Evolutionary conservation across 1,140 invertebrate genomes (phyloP).

Genomic region (Pinna nobilis): DNA sequence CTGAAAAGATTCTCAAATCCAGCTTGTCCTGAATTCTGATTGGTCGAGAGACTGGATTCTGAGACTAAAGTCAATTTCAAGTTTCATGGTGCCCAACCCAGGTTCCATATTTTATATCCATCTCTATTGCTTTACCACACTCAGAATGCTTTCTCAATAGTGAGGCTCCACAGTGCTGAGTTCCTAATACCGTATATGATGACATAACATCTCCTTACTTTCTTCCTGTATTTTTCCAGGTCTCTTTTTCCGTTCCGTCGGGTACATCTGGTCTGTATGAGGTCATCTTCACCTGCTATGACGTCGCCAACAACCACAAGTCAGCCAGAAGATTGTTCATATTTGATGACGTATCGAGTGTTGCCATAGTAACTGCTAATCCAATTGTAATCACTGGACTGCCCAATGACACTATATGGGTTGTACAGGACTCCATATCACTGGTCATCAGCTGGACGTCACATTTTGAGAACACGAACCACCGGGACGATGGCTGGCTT

Average conservation of each 20-base stretch:
- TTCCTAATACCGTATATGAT: background rate
- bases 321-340: conserved; percentile 1
- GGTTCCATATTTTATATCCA: too few relatives aligned
- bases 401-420: background rate
- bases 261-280: conserved; percentile 15
- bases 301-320: conserved; percentile 3
- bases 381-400: background rate
- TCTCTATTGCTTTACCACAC: too few relatives aligned
- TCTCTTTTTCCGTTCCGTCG: background rate
- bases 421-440: conserved; percentile 24
- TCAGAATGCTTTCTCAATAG: too few relatives aligned
- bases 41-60: too few relatives aligned
- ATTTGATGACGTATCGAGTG: background rate
- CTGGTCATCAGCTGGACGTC: conserved; percentile 39
- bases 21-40: too few relatives aligned
- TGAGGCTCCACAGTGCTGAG: too few relatives aligned
- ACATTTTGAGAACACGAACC: conserved; percentile 40
- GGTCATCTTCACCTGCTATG: conserved; percentile 7
- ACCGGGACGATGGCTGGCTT: conserved; percentile 40
- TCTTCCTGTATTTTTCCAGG: background rate
- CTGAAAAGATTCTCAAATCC: too few relatives aligned
- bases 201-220: background rate
- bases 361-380: background rate
- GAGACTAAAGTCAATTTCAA: too few relatives aligned
- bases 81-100: too few relatives aligned